A percentile compares a stretch with the other conserved stretches of the same genome.
These are phyloP conservation scores for Hipparchia sbordonii DNA, from an alignment of 2,888 invertebrate species.

Conservation along the genomic window DNA sequence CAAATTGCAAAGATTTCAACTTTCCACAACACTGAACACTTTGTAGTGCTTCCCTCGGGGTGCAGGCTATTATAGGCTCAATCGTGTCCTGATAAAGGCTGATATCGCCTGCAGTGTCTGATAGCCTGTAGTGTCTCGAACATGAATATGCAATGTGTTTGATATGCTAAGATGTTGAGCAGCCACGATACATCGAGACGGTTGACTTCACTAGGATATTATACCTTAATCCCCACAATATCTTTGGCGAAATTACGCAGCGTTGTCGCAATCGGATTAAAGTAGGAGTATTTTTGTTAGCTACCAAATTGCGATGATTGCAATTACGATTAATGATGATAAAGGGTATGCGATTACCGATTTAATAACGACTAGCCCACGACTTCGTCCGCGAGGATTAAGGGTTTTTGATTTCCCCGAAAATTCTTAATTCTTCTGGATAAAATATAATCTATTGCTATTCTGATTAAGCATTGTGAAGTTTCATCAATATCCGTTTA, in stretches of 20 bases:
- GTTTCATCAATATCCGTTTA: too few species aligned
- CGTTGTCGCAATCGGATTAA: neutral
- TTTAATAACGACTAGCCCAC: neutral
- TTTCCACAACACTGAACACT: neutral
- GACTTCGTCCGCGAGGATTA: too few species aligned
- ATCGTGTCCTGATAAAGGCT: slow-evolving; percentile 5
- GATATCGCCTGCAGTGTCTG: slow-evolving; percentile 23
- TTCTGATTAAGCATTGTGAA: too few species aligned
- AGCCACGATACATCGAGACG: slow-evolving; percentile 35
- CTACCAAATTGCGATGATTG: neutral
- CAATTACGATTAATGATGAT: neutral
- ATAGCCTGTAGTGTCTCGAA: slow-evolving; percentile 30
- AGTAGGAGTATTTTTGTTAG: neutral
- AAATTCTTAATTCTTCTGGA: too few species aligned
- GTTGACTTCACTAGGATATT: slow-evolving; percentile 18
- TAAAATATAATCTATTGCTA: too few species aligned
- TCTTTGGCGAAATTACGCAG: neutral
- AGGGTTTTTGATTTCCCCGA: too few species aligned
- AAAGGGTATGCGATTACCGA: neutral
- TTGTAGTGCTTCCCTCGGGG: neutral
- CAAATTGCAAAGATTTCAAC: slow-evolving; percentile 12
- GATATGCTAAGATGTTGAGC: slow-evolving; percentile 42
- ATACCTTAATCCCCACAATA: slow-evolving; percentile 9
- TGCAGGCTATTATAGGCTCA: neutral
- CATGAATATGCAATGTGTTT: slow-evolving; percentile 42